Percentiles rank a stretch among this genome's conserved stretches.
These are phyloP conservation scores for Chrysoperla carnea DNA, from an alignment of 1,140 invertebrate species.

Conservation along the genomic window DNA sequence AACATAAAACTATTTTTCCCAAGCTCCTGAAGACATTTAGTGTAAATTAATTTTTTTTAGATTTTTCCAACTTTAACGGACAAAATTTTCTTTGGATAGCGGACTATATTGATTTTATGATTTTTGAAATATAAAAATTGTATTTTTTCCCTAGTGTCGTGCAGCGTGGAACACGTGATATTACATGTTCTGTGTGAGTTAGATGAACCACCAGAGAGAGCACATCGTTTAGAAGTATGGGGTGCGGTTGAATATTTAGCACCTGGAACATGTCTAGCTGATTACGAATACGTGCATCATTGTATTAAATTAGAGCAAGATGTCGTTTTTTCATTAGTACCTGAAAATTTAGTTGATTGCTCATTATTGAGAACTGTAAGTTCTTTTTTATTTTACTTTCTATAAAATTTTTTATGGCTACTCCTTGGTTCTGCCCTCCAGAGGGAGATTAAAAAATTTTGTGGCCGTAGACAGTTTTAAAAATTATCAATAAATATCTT, in stretches of 20 bases:
- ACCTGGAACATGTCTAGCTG: conserved; percentile 45
- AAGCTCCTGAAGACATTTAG: too few species aligned
- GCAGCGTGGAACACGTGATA: conserved; percentile 74
- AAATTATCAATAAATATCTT: too few species aligned
- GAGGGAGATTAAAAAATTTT: not conserved
- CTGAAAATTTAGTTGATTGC: conserved; percentile 39
- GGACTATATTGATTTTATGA: not conserved
- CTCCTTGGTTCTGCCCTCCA: not conserved
- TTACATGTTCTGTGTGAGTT: conserved; percentile 69
- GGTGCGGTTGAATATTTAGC: conserved; percentile 67
- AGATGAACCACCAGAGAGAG: conserved; percentile 28
- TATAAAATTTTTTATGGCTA: not conserved
- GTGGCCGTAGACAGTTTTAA: too few species aligned
- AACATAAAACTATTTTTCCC: not conserved
- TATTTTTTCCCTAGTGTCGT: conserved; percentile 46
- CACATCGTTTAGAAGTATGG: conserved; percentile 47
- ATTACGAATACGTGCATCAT: conserved; percentile 86
- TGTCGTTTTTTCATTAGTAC: conserved; percentile 58
- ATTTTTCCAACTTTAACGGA: too few species aligned
- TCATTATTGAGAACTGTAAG: conserved; percentile 52
- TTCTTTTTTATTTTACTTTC: conserved; percentile 10
- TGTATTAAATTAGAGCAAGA: conserved; percentile 89
- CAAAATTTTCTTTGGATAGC: too few species aligned
- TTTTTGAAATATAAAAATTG: not conserved
- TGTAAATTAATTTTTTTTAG: too few species aligned